phyloP scores from a whole-genome alignment of 1,140 invertebrate species.

The Reticulitermes speratus region DNA sequence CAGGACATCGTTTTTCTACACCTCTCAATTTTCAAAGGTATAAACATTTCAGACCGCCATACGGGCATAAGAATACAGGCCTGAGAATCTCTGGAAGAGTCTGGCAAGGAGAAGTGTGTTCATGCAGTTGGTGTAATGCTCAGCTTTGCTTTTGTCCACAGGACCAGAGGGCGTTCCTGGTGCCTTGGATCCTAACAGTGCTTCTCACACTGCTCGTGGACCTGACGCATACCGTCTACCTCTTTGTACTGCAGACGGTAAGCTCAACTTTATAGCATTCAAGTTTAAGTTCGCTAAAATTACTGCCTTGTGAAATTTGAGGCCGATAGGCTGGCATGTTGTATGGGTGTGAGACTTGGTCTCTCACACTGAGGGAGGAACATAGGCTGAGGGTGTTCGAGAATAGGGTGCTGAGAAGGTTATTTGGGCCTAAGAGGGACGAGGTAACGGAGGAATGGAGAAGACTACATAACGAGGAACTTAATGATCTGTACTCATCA shows the following conservation, averaged over 20 bases:
- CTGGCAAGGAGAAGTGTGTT: neutral
- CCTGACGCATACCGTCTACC: constrained; percentile 28
- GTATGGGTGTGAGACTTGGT: neutral
- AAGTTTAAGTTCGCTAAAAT: neutral
- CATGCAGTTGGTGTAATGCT: no score
- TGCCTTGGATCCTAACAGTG: constrained; percentile 32
- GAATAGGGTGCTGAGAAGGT: no score
- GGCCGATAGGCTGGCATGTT: no score
- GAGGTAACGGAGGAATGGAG: no score
- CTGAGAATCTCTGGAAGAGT: neutral
- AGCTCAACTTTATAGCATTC: neutral
- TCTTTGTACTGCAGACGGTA: constrained; percentile 29
- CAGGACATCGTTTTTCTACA: neutral
- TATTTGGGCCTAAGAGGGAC: no score
- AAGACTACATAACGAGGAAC: no score
- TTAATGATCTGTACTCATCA: no score
- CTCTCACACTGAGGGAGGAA: no score
- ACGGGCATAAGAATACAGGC: neutral
- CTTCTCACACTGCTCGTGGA: constrained; percentile 24
- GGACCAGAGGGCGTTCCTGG: constrained; percentile 32
- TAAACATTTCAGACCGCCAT: neutral
- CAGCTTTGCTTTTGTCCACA: constrained; percentile 22
- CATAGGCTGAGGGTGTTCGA: no score
- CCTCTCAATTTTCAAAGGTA: neutral
- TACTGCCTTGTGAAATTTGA: neutral